Conservation (phyloP, 2,888 invertebrate genomes). For the Globia sparganii region DNA sequence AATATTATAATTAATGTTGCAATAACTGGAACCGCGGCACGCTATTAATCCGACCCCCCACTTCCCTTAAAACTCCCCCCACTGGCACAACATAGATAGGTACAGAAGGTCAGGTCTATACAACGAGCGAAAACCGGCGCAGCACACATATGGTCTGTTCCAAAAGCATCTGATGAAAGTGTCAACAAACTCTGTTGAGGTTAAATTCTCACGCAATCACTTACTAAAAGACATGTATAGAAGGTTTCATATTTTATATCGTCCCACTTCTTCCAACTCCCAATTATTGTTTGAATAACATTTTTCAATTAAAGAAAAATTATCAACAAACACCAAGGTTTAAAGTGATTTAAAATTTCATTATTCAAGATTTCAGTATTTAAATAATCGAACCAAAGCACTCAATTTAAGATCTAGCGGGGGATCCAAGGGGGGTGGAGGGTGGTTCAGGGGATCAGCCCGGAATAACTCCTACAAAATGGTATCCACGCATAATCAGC, state of each 20-base stretch:
- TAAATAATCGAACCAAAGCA: not conserved
- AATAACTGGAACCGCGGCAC: constrained; percentile 82
- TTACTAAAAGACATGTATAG: not conserved
- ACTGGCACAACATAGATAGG: not conserved
- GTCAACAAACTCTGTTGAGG: not conserved
- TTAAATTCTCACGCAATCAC: not conserved
- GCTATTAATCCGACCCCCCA: constrained; percentile 66
- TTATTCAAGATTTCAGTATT: not conserved
- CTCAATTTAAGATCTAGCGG: too few relatives aligned
- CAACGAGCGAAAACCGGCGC: not conserved
- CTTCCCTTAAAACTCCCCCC: constrained; percentile 33
- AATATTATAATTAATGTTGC: constrained; percentile 90
- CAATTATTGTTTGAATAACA: not conserved
- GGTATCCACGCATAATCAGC: too few relatives aligned
- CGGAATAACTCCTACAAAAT: too few relatives aligned
- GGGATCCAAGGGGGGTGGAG: too few relatives aligned
- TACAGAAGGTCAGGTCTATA: constrained; percentile 23
- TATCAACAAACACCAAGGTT: not conserved
- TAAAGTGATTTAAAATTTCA: not conserved
- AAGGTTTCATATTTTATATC: not conserved
- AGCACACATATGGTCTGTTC: not conserved
- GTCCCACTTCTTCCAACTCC: not conserved
- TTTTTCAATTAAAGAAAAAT: not conserved
- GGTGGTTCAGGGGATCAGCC: too few relatives aligned
- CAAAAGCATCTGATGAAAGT: not conserved